Percentiles rank a stretch among this genome's conserved stretches.
Conservation (phyloP, 2,113 vertebrate genomes). For the Strigops habroptila region DNA sequence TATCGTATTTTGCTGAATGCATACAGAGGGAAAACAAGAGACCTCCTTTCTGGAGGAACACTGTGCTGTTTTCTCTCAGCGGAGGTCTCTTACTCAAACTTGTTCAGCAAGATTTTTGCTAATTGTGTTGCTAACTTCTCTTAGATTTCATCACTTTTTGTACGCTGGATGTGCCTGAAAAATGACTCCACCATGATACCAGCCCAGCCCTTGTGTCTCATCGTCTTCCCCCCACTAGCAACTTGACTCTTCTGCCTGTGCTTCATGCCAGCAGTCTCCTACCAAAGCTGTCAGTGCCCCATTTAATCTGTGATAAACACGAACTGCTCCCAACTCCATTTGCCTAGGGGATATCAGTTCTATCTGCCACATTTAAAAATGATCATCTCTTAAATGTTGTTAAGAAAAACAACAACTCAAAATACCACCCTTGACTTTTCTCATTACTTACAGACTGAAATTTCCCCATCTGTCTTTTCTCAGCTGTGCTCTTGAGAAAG, state of each 20-base stretch:
- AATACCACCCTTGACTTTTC: constrained; percentile 40
- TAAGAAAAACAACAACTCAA: constrained; percentile 41
- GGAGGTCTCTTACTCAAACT: background rate
- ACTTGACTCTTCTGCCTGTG: background rate
- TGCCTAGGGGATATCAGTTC: constrained; percentile 37
- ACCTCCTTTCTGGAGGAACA: background rate
- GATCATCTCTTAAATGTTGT: constrained; percentile 33
- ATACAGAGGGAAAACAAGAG: fast-evolving
- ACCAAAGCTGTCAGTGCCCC: constrained; percentile 25
- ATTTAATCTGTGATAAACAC: constrained; percentile 51
- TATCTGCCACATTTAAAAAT: constrained; percentile 52
- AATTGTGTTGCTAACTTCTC: background rate
- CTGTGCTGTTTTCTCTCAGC: background rate
- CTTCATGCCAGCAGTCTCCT: background rate
- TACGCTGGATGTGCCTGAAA: background rate
- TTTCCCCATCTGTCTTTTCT: constrained; percentile 40
- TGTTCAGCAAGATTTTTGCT: background rate
- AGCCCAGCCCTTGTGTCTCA: background rate
- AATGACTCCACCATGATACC: background rate
- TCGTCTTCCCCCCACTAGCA: background rate
- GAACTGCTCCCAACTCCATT: background rate
- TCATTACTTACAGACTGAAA: background rate
- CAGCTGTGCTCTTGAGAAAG: background rate
- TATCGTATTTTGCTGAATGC: background rate
- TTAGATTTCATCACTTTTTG: background rate